Base-by-base conservation (phyloP, 2,888 invertebrate species). In the Pedicia rivosa region DNA sequence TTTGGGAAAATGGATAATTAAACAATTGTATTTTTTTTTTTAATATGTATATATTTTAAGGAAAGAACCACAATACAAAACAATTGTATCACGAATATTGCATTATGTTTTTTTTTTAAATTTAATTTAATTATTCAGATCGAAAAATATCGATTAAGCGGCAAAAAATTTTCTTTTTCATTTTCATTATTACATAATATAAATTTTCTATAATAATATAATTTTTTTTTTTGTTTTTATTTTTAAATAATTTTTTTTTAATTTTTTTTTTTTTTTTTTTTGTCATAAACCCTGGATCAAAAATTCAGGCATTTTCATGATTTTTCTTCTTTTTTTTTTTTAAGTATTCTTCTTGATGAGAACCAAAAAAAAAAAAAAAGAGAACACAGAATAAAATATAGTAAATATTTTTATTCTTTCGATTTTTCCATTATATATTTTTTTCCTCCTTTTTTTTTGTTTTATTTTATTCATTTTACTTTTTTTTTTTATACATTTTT, bases 41-140 rank as follows among this genome's bases (percentile, higher is more conserved):
- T n/a, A n/a, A n/a, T n/a, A n/a, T n/a, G n/a, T n/a, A n/a, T n/a
- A n/a, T n/a, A n/a, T n/a, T n/a, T n/a, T n/a, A n/a, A n/a, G n/a
- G n/a, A 32, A 32, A 32, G 32, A 32, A 32, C 32, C 32, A 32
- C 32, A 32, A 32, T 32, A 32, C 32, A 32, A 32, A 32, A 32
- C 13, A 32, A 19, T 32, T 32, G 32, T 32, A 32, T 32, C 32
- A 20, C 32, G 32, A 32, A 32, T 32, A 32, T 32, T 32, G 32
- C 32, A 32, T 20, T 32, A 32, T 19, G 13, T 32, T 20, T 20
- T 32, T 32, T 14, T 19, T 20, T 32, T 20, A 30, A 15, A 32
- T 32, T 6, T 32, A 32, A 19, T 17, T 32, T 20, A 19, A 20
- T 32, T 17, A 31, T 28, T 30, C 19, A 20, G 20, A 32, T 32